Conservation (phyloP, 2,888 invertebrate genomes). For the Ophioninae sp. region DNA sequence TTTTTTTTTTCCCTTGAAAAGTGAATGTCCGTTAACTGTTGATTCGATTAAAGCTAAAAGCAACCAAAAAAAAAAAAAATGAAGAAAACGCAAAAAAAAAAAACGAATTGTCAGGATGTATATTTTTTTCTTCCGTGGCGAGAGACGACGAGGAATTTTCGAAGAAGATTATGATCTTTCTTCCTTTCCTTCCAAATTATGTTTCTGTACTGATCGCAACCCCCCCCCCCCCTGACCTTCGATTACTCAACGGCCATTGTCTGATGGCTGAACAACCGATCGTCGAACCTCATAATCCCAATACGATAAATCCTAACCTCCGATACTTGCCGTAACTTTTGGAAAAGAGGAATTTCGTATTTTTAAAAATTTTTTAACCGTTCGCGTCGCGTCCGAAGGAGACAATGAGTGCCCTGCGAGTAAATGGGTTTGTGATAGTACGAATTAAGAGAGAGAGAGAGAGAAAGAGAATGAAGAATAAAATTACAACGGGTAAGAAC, state of each 20-base stretch:
- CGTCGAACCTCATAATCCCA: neutral
- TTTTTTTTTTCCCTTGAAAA: slow-evolving; percentile 65
- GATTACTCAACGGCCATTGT: neutral
- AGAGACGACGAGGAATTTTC: neutral
- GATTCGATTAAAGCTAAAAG: slow-evolving; percentile 68
- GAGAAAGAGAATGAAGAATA: slow-evolving; percentile 42
- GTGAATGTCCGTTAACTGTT: slow-evolving; percentile 76
- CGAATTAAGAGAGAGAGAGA: slow-evolving; percentile 59
- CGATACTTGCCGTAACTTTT: neutral
- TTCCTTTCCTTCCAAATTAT: slow-evolving; percentile 2
- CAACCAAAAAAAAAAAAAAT: slow-evolving; percentile 60
- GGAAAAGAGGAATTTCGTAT: slow-evolving; percentile 27
- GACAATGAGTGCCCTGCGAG: slow-evolving; percentile 66
- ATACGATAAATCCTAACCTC: neutral
- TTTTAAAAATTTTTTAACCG: slow-evolving; percentile 44
- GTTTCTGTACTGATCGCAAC: neutral
- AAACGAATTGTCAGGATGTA: slow-evolving; percentile 10
- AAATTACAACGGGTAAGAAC: slow-evolving; percentile 37
- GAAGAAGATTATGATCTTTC: neutral
- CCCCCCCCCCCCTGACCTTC: neutral
- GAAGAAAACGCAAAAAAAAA: slow-evolving; percentile 2
- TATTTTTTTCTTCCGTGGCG: slow-evolving; percentile 19
- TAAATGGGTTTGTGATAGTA: slow-evolving; percentile 68
- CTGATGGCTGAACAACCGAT: neutral
- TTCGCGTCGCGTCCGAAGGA: slow-evolving; percentile 59